Evolutionary conservation across 2,888 invertebrate genomes (phyloP), one percentile per base, ranked within the genome.

Genomic region (Cryptocephalus moraei): DNA sequence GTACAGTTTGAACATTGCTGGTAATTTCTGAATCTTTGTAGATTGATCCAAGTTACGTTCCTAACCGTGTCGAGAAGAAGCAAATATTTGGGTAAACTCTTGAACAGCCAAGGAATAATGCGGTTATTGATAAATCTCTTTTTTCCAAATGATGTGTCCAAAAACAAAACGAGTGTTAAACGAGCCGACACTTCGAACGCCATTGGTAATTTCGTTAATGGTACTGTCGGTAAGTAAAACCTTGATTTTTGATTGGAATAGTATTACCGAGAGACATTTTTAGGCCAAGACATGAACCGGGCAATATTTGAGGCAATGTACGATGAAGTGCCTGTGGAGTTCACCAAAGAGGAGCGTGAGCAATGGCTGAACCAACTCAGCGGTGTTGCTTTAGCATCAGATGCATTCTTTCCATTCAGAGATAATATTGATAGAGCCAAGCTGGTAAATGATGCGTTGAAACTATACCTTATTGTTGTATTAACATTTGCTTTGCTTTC

Each of bases 331-430:
- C 94, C 94, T 0, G 72, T 78, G 12, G 77, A 79, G 41, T 73
- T 94, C 14, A 84, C 84, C 0, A 75, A 79, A 41, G 70, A 74
- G 36, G 85, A 89, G 56, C 79, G 79, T 49, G 67, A 72, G 0
- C 77, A 78, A 4, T 91, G 91, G 91, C 63, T 82, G 22, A 73
- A 72, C 46, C 74, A 81, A 67, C 72, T 93, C 61, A 80, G 78
- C 51, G 84, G 83, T 31, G 91, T 91, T 32, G 86, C 90, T 4
- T 76, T 97, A 14, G 90, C 90, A 11, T 96, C 96, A 0, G 97
- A 99, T 72, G 97, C 96, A 0, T 99, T 97, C 78, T 96, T 99
- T 75, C 97, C 97, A 32, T 97, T 97, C 79, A 78, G 95, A 56
- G 97, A 99, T 66, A 97, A 95, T 64, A 86, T 99, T 47, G 96